Evolutionary conservation across 2,113 vertebrate species (phyloP), one percentile per base, ranked within the genome.

Genomic region (Labrus mixtus): DNA sequence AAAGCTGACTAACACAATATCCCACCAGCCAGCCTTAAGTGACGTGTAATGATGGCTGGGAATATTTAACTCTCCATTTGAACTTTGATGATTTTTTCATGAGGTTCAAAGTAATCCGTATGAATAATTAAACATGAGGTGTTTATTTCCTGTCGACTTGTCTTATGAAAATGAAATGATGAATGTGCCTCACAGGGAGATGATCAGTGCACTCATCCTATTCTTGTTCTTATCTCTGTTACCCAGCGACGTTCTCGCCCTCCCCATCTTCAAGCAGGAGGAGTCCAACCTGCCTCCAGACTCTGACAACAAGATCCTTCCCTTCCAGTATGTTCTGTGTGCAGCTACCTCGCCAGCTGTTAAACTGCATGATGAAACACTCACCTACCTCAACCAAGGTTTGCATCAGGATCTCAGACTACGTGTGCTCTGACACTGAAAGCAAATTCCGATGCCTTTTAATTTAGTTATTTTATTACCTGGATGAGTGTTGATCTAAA

Each of bases 341-440:
- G 97, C 98, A 1, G 96, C 98, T 91, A 99, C 98, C 10, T 99
- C 98, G 7, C 97, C 97, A 0, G 98, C 98, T 0, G 95, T 99
- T 68, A 99, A 99, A 70, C 96, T 99, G 72, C 98, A 99, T 0
- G 98, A 99, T 0, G 98, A 99, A 87, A 99, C 98, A 0, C 96
- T 99, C 88, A 99, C 98, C 45, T 99, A 99, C 92, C 97, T 99
- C 89, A 99, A 99, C 92, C 97, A 99, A 97, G 98, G 98, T 99
- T 81, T 94, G 95, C 70, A 19, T 41, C 15, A 13, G 75, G 54
- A 68, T 78, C 73, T 45, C 36, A 17, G 46, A 19, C 46, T 17
- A 15, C 16, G 46, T 7, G 15, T 7, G 17, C 16, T 41, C 15
- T 41, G 39, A 9, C 11, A 41, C 6, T 6, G 17, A 48, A 6